These are phyloP conservation scores for Periophthalmus modestus DNA, from an alignment of 2,113 vertebrate species.

Conservation along the genomic window DNA sequence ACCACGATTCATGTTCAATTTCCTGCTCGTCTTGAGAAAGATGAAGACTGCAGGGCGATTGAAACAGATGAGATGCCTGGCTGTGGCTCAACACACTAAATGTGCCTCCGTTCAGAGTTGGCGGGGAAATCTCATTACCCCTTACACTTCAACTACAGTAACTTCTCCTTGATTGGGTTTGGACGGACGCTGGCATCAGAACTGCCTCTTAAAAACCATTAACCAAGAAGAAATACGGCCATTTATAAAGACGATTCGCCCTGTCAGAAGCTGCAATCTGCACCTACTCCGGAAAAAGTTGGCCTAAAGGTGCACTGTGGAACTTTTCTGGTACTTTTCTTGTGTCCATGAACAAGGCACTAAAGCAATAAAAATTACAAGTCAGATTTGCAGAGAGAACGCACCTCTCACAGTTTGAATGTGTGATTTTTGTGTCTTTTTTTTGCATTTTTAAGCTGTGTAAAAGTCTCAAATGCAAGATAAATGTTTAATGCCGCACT, in stretches of 20 bases:
- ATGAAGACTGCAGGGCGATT: conserved; percentile 4
- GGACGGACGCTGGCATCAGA: conserved; percentile 28
- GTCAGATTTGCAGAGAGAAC: background rate
- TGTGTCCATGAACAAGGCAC: background rate
- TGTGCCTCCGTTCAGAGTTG: conserved; percentile 32
- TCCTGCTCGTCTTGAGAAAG: conserved; percentile 21
- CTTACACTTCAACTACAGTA: conserved; percentile 26
- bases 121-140: conserved; percentile 41
- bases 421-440: no score
- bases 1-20: conserved; percentile 31
- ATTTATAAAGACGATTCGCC: conserved; percentile 3
- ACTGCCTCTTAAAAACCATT: conserved; percentile 20
- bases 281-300: background rate
- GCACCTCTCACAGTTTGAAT: no score
- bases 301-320: background rate
- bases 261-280: background rate
- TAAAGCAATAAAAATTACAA: background rate
- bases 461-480: no score
- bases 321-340: background rate
- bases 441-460: no score
- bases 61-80: conserved; percentile 12
- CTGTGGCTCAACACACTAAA: conserved; percentile 21
- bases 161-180: conserved; percentile 31
- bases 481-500: no score
- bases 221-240: background rate